A percentile compares a stretch with the other conserved stretches of the same genome.
Evolutionary conservation across 2,797 vertebrate species (phyloP).

Genomic region (Sarcoramphus papa): DNA sequence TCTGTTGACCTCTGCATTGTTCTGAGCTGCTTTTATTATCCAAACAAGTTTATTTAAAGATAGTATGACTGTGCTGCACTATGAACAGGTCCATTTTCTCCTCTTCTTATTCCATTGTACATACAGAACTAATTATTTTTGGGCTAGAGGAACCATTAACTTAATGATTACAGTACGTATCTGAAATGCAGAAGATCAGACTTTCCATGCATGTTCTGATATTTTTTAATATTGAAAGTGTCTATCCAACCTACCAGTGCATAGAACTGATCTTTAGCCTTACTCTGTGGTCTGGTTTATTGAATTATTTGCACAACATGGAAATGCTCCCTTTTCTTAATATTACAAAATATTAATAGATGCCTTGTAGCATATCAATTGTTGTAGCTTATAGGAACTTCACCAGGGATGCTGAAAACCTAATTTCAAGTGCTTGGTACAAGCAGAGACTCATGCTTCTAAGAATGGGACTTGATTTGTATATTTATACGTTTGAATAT

Average conservation of each 20-base stretch:
- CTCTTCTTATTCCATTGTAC: background rate
- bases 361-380: background rate
- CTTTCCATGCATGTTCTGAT: background rate
- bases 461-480: background rate
- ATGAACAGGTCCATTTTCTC: background rate
- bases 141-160: background rate
- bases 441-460: background rate
- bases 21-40: background rate
- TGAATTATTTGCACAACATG: background rate
- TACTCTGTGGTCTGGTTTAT: background rate
- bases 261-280: background rate
- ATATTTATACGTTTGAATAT: background rate
- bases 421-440: background rate
- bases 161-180: background rate
- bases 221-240: background rate
- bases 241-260: background rate
- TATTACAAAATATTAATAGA: background rate
- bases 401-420: background rate
- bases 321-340: background rate
- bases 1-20: conserved; percentile 1
- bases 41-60: background rate
- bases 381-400: background rate
- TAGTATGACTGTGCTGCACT: background rate
- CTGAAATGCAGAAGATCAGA: background rate
- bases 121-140: background rate